Base-by-base conservation (phyloP, 2,113 vertebrate genomes). In the Strix aluco region DNA sequence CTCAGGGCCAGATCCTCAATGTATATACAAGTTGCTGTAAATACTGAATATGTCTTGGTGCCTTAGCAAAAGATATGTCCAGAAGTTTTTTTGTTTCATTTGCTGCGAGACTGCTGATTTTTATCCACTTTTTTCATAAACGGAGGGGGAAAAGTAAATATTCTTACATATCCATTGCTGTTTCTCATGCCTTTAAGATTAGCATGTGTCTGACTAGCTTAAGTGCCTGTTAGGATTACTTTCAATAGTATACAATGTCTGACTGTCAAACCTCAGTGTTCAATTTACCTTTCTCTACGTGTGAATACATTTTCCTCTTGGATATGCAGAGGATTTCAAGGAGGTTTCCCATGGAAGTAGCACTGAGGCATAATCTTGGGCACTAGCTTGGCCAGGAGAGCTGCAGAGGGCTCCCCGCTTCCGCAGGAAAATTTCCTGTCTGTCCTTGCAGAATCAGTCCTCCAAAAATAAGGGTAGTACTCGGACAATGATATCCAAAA, bases 401-500 rank as follows among this genome's bases (percentile, higher is more conserved):
- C 81, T 75, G 59, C 73, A 67, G 51, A 67, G 55, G 21, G 26
- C 14, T 94, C 55, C 26, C 22, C 1, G 3, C n/a, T 91, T 66
- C 69, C 79, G 52, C 70, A 29, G 52, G 73, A 66, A 62, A 84
- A 65, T 86, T 44, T 49, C 23, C n/a, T 82, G 86, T 20, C 54
- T 2, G 3, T 59, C 42, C 38, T 21, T 80, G 51, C 65, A 79
- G 75, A 51, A 73, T 27, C 83, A 65, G 6, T 54, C 57, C n/a
- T 95, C 57, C 32, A 34, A 62, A 94, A 88, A 40, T 67, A 77
- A 17, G n/a, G n/a, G 20, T 69, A 73, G 51, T 54, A 32, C 58
- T 88, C 86, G 92, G 91, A 91, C 96, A 91, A 11, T 67, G 36
- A 82, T 51, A 91, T 67, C 73, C 77, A 86, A 66, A 92, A 38